Base-by-base conservation (phyloP, 2,113 vertebrate species). In the Paradisaea rubra region DNA sequence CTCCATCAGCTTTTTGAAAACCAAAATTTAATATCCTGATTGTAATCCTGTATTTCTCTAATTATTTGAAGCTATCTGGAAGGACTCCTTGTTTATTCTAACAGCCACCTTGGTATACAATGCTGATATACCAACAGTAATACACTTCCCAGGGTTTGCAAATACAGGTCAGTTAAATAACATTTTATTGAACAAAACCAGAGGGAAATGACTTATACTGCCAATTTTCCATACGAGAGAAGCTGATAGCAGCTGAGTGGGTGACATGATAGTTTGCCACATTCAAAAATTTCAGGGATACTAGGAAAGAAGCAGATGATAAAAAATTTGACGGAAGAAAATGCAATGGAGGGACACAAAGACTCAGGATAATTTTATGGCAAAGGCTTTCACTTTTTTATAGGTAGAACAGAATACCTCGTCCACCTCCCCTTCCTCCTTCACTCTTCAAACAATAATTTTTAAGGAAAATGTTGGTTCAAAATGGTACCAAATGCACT, bases 401-500 rank as follows among this genome's bases (percentile, higher is more conserved):
- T n/a, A 33, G 68, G 49, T 82, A 82, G 85, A 37, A 70, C 66
- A 63, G 54, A 88, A 52, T 28, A 89, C 33, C 44, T 73, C 13
- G 30, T 47, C 45, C 50, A 59, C 22, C 15, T 73, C 39, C 33
- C 16, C 15, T 42, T 83, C 72, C 54, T 65, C 60, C 50, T 70
- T 66, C 39, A 65, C 42, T 81, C 60, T 65, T 88, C 63, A 86
- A 94, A 91, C 45, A 88, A 63, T 47, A 77, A 5, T 89, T 93
- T 88, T 91, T 54, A 93, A 77, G 35, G 79, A 88, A 95, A 94
- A 89, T 37, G 52, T 27, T 95, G 79, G 71, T 88, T 93, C 74
- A 89, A 86, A 96, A 87, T 91, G 78, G 87, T 91, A 95, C 77
- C 70, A 89, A 93, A 91, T 91, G 87, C 81, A 93, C 87, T 89